Base-by-base conservation (phyloP, 2,113 vertebrate genomes). In the Ictidomys tridecemlineatus region DNA sequence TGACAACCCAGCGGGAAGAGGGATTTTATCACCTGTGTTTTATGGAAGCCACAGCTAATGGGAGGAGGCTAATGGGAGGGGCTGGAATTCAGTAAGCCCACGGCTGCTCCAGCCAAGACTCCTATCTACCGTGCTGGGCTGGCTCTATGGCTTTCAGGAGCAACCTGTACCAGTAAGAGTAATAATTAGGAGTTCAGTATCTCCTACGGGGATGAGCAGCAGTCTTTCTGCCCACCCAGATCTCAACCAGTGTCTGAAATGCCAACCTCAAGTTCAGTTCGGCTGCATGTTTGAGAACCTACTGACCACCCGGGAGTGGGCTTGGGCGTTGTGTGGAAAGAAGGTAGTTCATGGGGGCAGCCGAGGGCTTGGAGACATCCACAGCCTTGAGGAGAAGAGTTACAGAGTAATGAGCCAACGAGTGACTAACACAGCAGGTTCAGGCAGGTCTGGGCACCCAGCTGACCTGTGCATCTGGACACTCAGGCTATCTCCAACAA, bases 371-470 rank as follows among this genome's bases (percentile, higher is more conserved):
- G 18, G 18, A 32, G 72, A 45, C 30, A 10, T 89, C 32, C 53
- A 32, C 22, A 16, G 3, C 10, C 24, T 28, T 72, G 26, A n/a
- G 51, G 32, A 32, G 74, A 51, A 51, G 32, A 26, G 61, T 26
- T 63, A 4, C 61, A 26, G 61, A 63, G 61, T 10, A 28, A 10
- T 63, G 24, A 63, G 61, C 61, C 26, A 11, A 4, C 12, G 51
- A 61, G 22, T 30, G 5, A 58, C 10, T 24, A 1, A 30, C 4
- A 39, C 0, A 16, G 4, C 8, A 39, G 0, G n/a, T 56, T 53
- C 39, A 24, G 0, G 22, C 28, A 72, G 42, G 51, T 42, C n/a
- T 65, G 30, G 24, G 28, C 24, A 11, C n/a, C 87, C 37, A 30
- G 20, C 73, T n/a, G 26, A 18, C 8, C 26, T 8, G 14, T 51